Percentiles rank a stretch among this genome's conserved stretches.
These are phyloP conservation scores for Caenorhabditis zanzibari DNA, from an alignment of 2,888 invertebrate species.

Conservation along the genomic window DNA sequence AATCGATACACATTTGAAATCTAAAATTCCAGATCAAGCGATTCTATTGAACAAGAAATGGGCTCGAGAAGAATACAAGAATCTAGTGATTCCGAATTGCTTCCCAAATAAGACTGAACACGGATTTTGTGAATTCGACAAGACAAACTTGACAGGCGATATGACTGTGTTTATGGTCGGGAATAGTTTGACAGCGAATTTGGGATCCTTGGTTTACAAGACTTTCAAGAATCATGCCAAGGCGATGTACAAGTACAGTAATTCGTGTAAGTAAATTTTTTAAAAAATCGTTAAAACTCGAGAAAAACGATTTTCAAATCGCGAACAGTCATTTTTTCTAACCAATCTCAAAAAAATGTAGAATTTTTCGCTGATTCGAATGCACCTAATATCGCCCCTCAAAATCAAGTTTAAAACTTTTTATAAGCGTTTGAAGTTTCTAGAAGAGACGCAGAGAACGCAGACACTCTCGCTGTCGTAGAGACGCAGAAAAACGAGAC, in stretches of 20 bases:
- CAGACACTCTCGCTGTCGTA: too few species aligned
- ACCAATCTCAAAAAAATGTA: too few species aligned
- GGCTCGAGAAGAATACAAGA: constrained; percentile 65
- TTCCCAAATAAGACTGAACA: constrained; percentile 67
- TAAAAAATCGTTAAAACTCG: too few species aligned
- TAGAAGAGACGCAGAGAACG: too few species aligned
- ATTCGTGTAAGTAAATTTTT: constrained; percentile 55
- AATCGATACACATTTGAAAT: background rate
- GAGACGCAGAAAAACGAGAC: too few species aligned
- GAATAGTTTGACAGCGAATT: constrained; percentile 68
- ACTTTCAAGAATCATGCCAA: constrained; percentile 58
- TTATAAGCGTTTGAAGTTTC: too few species aligned
- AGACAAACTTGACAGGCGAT: constrained; percentile 46
- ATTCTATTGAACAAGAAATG: constrained; percentile 63
- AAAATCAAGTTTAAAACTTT: too few species aligned
- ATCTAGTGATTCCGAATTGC: constrained; percentile 62
- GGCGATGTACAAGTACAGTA: constrained; percentile 65
- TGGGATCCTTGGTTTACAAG: constrained; percentile 60
- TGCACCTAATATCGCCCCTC: too few species aligned
- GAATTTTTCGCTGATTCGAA: too few species aligned
- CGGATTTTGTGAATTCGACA: constrained; percentile 66
- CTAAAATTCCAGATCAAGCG: constrained; percentile 59
- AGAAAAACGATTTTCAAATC: too few species aligned
- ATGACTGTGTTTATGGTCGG: constrained; percentile 61
- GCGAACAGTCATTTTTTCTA: too few species aligned